phyloP scores from a whole-genome alignment of 2,888 invertebrate genomes.

The Zygaena filipendulae region DNA sequence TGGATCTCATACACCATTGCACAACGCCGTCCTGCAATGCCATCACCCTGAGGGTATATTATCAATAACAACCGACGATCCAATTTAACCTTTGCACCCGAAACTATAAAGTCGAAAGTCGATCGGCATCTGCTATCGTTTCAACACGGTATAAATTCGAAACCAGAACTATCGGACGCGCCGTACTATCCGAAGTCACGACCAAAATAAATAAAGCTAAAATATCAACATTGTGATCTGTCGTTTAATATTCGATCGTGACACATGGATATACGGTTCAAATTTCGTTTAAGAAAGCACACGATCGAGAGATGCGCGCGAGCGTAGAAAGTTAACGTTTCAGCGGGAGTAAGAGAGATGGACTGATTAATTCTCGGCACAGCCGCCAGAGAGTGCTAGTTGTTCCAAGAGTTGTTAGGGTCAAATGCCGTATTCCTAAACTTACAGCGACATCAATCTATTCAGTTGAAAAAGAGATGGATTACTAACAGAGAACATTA shows the following conservation, averaged over 20 bases:
- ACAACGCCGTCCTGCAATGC: conserved; percentile 29
- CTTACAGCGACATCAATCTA: too few species aligned
- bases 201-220: conserved; percentile 55
- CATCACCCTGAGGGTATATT: conserved; percentile 29
- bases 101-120: conserved; percentile 23
- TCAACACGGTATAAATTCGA: background rate
- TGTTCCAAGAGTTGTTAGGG: too few species aligned
- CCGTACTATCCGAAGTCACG: conserved; percentile 36
- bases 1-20: too few species aligned
- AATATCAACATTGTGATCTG: too few species aligned
- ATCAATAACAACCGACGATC: too few species aligned
- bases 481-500: too few species aligned
- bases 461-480: too few species aligned
- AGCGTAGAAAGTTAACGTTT: background rate
- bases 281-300: too few species aligned
- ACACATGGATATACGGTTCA: too few species aligned
- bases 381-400: background rate
- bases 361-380: background rate
- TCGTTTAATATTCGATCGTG: too few species aligned
- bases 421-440: too few species aligned
- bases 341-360: background rate
- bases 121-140: background rate
- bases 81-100: too few species aligned
- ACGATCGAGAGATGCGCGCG: background rate
- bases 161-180: background rate